Conservation (phyloP, 2,797 vertebrate genomes). For the Oryzias dopingdopingensis region DNA sequence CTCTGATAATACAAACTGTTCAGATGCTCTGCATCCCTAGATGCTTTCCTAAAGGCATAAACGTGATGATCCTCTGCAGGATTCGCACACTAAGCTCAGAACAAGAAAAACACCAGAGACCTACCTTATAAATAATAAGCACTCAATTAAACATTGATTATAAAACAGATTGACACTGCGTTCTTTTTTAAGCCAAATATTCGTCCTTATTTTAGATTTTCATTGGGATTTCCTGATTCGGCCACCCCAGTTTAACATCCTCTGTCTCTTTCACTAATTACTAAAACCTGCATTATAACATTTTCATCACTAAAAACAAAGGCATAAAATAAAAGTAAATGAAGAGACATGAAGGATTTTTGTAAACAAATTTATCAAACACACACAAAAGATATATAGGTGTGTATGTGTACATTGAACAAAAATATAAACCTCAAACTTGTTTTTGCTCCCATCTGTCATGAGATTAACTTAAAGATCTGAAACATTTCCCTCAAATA, state of each 20-base stretch:
- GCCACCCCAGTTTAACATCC: conserved; percentile 25
- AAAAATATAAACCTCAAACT: too few relatives aligned
- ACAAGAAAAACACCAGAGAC: conserved; percentile 51
- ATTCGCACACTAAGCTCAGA: conserved; percentile 44
- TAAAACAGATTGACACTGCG: conserved; percentile 60
- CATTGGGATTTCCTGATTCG: conserved; percentile 53
- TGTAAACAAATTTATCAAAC: conserved; percentile 45
- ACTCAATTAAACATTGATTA: conserved; percentile 69
- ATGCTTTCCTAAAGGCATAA: conserved; percentile 51
- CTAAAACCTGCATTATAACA: conserved; percentile 54
- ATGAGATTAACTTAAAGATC: too few relatives aligned
- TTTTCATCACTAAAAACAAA: conserved; percentile 55
- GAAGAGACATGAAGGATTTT: conserved; percentile 50
- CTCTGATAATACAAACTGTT: conserved; percentile 60
- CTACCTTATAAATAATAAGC: conserved; percentile 71
- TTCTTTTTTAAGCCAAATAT: conserved; percentile 68
- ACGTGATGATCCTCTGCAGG: conserved; percentile 58
- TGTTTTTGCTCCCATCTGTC: too few relatives aligned
- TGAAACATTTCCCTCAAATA: too few relatives aligned
- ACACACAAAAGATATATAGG: conserved; percentile 6
- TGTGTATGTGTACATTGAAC: too few relatives aligned
- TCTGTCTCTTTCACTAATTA: conserved; percentile 37
- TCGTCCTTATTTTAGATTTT: conserved; percentile 49
- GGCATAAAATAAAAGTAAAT: conserved; percentile 29
- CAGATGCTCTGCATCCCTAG: conserved; percentile 14